phyloP scores from a whole-genome alignment of 2,797 vertebrate species.

The Nannoperca obscura region DNA sequence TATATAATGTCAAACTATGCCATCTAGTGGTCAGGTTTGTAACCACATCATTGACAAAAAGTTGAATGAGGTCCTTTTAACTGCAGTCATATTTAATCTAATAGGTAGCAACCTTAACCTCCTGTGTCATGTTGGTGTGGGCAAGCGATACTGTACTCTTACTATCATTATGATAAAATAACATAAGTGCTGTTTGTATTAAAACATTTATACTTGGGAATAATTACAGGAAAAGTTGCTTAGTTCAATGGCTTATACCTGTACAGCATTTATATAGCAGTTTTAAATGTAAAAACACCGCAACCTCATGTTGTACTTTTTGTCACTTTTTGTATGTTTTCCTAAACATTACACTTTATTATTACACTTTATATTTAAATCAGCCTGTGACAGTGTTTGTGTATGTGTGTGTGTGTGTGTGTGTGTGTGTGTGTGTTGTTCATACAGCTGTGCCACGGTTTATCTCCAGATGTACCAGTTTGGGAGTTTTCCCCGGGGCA shows the following conservation, averaged over 20 bases:
- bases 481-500: constrained; percentile 78
- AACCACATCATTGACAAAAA: not conserved
- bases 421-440: constrained; percentile 41
- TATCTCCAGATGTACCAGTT: constrained; percentile 83
- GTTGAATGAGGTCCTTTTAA: not conserved
- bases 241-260: constrained; percentile 4
- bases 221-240: not conserved
- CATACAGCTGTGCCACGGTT: constrained; percentile 91
- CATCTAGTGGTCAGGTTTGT: not conserved
- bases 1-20: not conserved
- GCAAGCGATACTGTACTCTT: not conserved
- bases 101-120: not conserved
- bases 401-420: not conserved
- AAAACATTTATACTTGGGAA: not conserved
- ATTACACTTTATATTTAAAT: not conserved
- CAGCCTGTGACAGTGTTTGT: not conserved
- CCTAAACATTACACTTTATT: not conserved
- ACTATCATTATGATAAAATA: not conserved
- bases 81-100: not conserved
- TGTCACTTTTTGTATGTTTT: not conserved
- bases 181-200: not conserved
- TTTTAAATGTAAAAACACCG: constrained; percentile 8
- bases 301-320: not conserved
- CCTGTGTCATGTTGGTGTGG: not conserved
- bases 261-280: constrained; percentile 48